Conservation (phyloP, 1,140 invertebrate genomes). For the Eufriesea mexicana region DNA sequence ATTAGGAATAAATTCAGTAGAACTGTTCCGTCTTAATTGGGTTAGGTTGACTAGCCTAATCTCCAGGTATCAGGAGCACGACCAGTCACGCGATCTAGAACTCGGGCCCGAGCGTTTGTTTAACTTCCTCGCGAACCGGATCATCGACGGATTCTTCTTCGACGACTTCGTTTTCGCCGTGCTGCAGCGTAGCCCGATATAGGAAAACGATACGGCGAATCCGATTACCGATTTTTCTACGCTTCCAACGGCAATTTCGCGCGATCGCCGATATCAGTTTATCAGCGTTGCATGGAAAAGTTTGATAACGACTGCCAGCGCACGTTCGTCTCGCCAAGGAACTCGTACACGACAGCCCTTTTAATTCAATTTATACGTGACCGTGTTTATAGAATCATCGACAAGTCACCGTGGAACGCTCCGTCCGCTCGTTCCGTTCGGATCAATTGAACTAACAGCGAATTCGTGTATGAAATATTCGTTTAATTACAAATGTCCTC, state of each 20-base stretch:
- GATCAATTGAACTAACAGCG: neutral
- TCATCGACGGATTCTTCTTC: slow-evolving; percentile 22
- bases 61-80: slow-evolving; percentile 54
- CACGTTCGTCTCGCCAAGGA: neutral
- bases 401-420: neutral
- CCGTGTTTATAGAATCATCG: neutral
- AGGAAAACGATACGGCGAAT: neutral
- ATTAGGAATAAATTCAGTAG: slow-evolving; percentile 50
- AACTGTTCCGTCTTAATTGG: slow-evolving; percentile 65
- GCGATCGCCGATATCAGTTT: neutral
- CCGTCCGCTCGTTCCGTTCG: too few relatives aligned
- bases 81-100: slow-evolving; percentile 64
- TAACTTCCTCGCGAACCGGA: slow-evolving; percentile 1
- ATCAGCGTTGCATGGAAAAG: neutral
- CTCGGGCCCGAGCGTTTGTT: slow-evolving; percentile 35
- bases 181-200: neutral
- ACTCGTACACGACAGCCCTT: neutral
- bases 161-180: neutral
- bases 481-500: neutral
- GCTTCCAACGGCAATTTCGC: neutral
- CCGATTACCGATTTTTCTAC: neutral
- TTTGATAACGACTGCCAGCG: neutral
- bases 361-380: neutral
- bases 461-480: slow-evolving; percentile 11
- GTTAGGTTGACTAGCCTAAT: slow-evolving; percentile 69